Percentiles rank a stretch among this genome's conserved stretches.
These are phyloP conservation scores for Aphaenogaster rudis DNA, from an alignment of 1,140 invertebrate species.

Conservation along the genomic window DNA sequence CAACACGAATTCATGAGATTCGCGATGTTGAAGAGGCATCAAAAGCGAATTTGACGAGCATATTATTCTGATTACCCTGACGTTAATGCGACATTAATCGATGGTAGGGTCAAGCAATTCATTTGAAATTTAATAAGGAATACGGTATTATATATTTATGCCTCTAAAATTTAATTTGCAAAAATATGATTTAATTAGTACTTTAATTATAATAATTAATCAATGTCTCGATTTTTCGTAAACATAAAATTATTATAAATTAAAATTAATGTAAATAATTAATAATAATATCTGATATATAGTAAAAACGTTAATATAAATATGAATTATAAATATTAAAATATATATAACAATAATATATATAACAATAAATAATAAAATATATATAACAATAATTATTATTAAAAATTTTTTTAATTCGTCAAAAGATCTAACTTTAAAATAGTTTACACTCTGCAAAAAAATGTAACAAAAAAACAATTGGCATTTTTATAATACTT, in stretches of 20 bases:
- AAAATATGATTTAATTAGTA: not conserved
- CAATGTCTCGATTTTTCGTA: not conserved
- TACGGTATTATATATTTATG: not conserved
- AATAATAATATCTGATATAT: not conserved
- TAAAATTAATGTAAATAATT: constrained; percentile 1
- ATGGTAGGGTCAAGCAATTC: not conserved
- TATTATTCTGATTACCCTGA: constrained; percentile 34
- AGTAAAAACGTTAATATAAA: not conserved
- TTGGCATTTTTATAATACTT: not conserved
- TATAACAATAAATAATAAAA: not conserved
- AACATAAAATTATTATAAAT: constrained; percentile 15
- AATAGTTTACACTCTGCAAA: not conserved
- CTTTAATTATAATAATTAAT: not conserved
- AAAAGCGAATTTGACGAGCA: constrained; percentile 20
- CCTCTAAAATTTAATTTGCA: not conserved
- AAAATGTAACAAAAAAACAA: not conserved
- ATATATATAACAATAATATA: not conserved
- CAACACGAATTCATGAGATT: constrained; percentile 28
- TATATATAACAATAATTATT: not conserved
- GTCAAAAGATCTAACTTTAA: not conserved
- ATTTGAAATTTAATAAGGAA: constrained; percentile 19
- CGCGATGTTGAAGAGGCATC: constrained; percentile 45
- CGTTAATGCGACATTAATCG: constrained; percentile 40
- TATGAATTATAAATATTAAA: not conserved
- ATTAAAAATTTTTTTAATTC: not conserved